These are phyloP conservation scores for Octomys mimax DNA, from an alignment of 2,797 vertebrate species.

Conservation along the genomic window DNA sequence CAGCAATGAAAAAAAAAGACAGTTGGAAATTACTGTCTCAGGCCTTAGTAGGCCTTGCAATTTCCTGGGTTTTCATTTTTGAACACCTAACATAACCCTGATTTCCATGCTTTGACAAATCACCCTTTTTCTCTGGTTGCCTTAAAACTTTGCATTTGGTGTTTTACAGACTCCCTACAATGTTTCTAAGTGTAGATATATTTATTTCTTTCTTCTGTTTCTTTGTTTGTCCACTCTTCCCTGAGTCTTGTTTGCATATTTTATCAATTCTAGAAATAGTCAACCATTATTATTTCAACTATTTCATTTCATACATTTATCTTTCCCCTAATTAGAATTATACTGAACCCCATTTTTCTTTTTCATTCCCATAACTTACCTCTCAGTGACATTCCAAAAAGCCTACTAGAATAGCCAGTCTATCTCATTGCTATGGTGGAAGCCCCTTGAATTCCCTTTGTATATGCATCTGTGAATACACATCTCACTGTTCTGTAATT, in stretches of 20 bases:
- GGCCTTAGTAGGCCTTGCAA: not conserved
- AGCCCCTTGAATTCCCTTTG: not conserved
- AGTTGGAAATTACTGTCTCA: not conserved
- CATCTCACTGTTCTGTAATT: not conserved
- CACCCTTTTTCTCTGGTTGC: not conserved
- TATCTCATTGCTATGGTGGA: not conserved
- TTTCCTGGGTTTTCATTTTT: not conserved
- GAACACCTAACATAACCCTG: not conserved
- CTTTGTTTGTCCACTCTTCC: not conserved
- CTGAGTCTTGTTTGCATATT: not conserved
- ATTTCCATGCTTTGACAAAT: not conserved
- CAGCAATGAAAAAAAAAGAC: not conserved
- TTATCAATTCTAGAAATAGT: not conserved
- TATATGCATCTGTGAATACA: not conserved
- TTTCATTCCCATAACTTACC: not conserved
- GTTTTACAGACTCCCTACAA: not conserved
- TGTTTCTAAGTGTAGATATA: not conserved
- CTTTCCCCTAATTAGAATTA: not conserved
- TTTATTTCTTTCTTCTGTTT: not conserved
- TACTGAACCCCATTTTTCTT: not conserved
- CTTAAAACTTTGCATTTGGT: not conserved
- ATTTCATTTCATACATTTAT: not conserved
- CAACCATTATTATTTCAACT: not conserved
- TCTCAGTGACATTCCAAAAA: not conserved
- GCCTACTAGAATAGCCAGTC: not conserved